These are phyloP conservation scores for Atherix ibis DNA, from an alignment of 2,888 invertebrate genomes.

Conservation along the genomic window DNA sequence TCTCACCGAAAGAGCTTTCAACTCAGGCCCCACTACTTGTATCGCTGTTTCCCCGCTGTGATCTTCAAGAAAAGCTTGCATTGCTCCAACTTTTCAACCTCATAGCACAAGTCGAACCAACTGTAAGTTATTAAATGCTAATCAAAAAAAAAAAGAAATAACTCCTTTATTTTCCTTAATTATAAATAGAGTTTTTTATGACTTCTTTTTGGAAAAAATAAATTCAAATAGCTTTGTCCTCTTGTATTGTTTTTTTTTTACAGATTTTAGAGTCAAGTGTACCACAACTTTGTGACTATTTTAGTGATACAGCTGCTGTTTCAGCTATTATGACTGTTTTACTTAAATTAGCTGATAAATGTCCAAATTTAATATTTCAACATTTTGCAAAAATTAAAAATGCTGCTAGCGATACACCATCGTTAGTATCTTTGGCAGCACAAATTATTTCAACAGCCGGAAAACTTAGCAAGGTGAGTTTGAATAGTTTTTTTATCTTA, in stretches of 20 bases:
- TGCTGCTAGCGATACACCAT: conserved; percentile 49
- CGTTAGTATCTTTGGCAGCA: conserved; percentile 48
- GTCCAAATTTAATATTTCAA: conserved; percentile 52
- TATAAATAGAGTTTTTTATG: too few relatives aligned
- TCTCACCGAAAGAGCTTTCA: conserved; percentile 72
- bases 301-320: conserved; percentile 42
- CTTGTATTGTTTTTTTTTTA: conserved; percentile 12
- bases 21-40: conserved; percentile 72
- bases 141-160: background rate
- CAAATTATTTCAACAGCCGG: conserved; percentile 55
- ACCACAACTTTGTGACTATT: conserved; percentile 63
- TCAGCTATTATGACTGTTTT: conserved; percentile 56
- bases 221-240: too few relatives aligned
- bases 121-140: conserved; percentile 34
- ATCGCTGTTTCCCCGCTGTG: conserved; percentile 59
- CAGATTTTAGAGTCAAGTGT: conserved; percentile 67
- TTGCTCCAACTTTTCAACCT: conserved; percentile 67
- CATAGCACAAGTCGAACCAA: conserved; percentile 65
- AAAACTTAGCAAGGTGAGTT: conserved; percentile 48
- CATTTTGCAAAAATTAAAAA: conserved; percentile 52
- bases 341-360: conserved; percentile 53
- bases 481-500: background rate
- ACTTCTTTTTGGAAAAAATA: too few relatives aligned
- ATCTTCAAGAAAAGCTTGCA: conserved; percentile 71
- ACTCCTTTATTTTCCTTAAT: background rate